Evolutionary conservation across 2,797 vertebrate genomes (phyloP).

Genomic region (Diplodus puntazzo): DNA sequence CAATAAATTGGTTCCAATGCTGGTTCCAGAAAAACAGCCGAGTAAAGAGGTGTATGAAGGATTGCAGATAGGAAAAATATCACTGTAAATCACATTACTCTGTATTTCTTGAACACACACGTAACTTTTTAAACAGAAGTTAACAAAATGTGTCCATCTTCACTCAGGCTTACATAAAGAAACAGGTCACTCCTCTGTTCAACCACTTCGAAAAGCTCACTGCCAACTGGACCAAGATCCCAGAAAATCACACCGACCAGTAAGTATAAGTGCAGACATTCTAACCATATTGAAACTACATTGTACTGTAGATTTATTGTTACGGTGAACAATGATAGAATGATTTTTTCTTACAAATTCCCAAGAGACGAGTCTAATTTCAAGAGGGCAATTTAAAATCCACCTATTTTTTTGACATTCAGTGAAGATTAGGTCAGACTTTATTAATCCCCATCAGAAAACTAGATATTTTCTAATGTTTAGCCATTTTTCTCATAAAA

Average conservation of each 20-base stretch:
- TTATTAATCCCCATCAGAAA: conserved; percentile 1
- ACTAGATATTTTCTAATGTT: not conserved
- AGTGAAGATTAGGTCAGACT: not conserved
- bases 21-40: not conserved
- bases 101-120: not conserved
- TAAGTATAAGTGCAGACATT: conserved; percentile 76
- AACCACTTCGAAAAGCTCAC: conserved; percentile 72
- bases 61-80: not conserved
- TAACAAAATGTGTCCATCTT: conserved; percentile 19
- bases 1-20: not conserved
- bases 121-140: not conserved
- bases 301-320: not conserved
- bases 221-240: conserved; percentile 46
- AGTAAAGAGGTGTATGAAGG: not conserved
- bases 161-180: conserved; percentile 86
- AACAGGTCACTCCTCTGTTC: conserved; percentile 89
- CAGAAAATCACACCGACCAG: conserved; percentile 86
- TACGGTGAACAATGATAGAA: not conserved
- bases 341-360: not conserved
- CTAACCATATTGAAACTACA: not conserved
- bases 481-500: not conserved
- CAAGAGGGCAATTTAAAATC: not conserved
- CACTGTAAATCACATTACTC: not conserved
- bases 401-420: not conserved
- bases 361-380: not conserved